Evolutionary conservation across 2,113 vertebrate species (phyloP), one percentile per base, ranked within the genome.

Genomic region (Actenoides lindsayi): DNA sequence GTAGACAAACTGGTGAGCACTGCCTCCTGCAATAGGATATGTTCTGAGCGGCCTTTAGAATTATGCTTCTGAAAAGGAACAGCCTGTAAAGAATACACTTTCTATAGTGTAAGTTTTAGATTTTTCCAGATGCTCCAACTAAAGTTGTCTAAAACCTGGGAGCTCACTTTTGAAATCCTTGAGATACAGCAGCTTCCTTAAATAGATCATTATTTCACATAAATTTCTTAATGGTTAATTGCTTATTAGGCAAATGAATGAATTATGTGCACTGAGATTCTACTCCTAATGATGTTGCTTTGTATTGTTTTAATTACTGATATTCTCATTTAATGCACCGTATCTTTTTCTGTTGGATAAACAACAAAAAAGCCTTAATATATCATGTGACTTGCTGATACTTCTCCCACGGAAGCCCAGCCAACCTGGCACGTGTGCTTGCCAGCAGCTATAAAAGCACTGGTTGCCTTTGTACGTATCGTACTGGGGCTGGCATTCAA

Each of bases 381-480:
- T 50, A n/a, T 87, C 63, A 21, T 57, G 11, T 90, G 95, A 81
- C 60, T 81, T 69, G 65, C 19, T 56, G 57, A 71, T 81, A 83
- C 50, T 88, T 73, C 65, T 88, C 50, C 48, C 35, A 9, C 33
- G 73, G 71, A 70, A 87, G 59, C 60, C 41, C 69, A 92, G 96
- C 93, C 87, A 91, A 35, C 93, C 89, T 97, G 91, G 89, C 81
- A 35, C 0, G 3, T 33, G 44, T 54, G 16, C 62, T 81, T 86
- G 90, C 90, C 86, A 92, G 16, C 37, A 93, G 81, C 93, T 93
- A 51, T 41, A 91, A 91, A 96, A 85, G 44, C 33, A 33, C 81
- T 33, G 60, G 83, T 96, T 83, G 81, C 0, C 0, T 94, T 86
- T 83, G 39, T 67, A 8, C 54, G 69, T 33, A 82, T 83, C 37